A percentile compares a stretch with the other conserved stretches of the same genome.
Evolutionary conservation across 2,113 vertebrate genomes (phyloP).

Genomic region (Aptenodytes patagonicus): DNA sequence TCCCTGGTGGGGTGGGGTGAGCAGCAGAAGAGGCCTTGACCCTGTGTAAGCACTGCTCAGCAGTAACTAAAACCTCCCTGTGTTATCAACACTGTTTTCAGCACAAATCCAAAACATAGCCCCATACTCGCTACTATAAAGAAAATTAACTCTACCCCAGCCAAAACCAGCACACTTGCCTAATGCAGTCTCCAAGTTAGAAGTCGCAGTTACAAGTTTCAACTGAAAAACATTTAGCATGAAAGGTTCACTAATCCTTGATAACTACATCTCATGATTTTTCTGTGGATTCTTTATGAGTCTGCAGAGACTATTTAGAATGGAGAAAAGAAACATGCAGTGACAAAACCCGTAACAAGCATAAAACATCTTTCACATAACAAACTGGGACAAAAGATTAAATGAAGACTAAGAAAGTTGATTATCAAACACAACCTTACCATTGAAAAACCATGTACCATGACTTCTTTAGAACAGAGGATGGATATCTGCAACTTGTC

Average conservation of each 20-base stretch:
- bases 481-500: not conserved
- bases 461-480: not conserved
- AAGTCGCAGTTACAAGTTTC: not conserved
- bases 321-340: not conserved
- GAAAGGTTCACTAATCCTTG: not conserved
- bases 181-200: not conserved
- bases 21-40: not conserved
- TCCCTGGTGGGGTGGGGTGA: fast-evolving
- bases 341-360: not conserved
- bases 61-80: not conserved
- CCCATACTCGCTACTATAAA: not conserved
- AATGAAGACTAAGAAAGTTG: not conserved
- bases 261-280: not conserved
- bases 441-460: not conserved
- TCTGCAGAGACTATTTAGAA: not conserved
- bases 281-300: not conserved
- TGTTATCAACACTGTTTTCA: not conserved
- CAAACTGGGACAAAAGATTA: not conserved
- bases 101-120: not conserved
- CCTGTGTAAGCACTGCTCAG: not conserved
- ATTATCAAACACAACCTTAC: not conserved
- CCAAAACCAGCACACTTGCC: not conserved
- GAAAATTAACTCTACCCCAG: not conserved
- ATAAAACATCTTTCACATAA: not conserved
- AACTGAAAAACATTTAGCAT: not conserved